phyloP scores from a whole-genome alignment of 2,113 vertebrate species.

The Amblyornis subalaris region DNA sequence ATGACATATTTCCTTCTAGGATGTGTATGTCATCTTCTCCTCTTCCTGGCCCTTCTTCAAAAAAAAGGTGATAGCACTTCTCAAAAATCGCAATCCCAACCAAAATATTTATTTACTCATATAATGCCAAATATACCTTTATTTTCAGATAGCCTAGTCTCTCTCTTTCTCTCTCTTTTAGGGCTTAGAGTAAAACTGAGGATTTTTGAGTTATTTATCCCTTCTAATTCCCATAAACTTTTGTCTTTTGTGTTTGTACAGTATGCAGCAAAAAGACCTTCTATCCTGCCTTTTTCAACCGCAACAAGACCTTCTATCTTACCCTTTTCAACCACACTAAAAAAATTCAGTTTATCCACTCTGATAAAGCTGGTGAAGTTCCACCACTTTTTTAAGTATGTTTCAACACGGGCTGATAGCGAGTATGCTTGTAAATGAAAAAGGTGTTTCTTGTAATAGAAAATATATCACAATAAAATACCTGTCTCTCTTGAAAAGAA shows the following conservation, averaged over 20 bases:
- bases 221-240: background rate
- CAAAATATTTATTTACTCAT: background rate
- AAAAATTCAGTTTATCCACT: background rate
- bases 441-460: background rate
- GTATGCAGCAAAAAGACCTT: background rate
- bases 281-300: background rate
- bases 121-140: background rate
- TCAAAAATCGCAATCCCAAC: background rate
- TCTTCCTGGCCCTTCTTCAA: background rate
- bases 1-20: background rate
- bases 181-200: background rate
- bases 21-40: background rate
- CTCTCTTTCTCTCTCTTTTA: background rate
- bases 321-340: background rate
- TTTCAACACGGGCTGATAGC: background rate
- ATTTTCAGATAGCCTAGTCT: background rate
- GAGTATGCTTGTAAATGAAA: background rate
- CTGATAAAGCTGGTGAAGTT: background rate
- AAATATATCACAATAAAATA: background rate
- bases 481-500: background rate
- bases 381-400: background rate
- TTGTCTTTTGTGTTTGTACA: background rate
- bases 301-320: background rate
- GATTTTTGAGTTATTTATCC: background rate
- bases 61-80: background rate